A percentile compares a stretch with the other conserved stretches of the same genome.
Evolutionary conservation across 1,140 invertebrate species (phyloP).

Genomic region (Leptinotarsa texana): DNA sequence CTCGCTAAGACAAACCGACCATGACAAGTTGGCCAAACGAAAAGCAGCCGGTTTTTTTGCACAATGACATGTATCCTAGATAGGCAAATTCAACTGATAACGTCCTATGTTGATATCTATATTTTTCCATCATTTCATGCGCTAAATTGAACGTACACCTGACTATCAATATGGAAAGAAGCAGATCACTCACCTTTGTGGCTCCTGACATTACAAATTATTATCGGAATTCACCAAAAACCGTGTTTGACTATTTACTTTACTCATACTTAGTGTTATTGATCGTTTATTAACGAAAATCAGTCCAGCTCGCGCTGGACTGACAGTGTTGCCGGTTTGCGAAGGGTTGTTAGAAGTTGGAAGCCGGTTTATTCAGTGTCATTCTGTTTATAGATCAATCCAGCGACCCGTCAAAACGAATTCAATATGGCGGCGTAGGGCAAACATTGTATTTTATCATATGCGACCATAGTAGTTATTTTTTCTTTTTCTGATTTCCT

Average conservation of each 20-base stretch:
- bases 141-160: not conserved
- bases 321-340: constrained; percentile 13
- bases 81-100: not conserved
- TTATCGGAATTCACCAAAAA: constrained; percentile 10
- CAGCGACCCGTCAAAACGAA: too few species aligned
- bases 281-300: constrained; percentile 25
- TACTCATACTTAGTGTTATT: constrained; percentile 18
- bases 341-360: not conserved
- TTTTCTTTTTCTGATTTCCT: too few species aligned
- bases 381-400: too few species aligned
- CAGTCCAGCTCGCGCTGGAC: constrained; percentile 10
- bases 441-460: too few species aligned
- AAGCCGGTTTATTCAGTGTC: too few species aligned
- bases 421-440: too few species aligned
- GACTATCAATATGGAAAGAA: not conserved
- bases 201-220: constrained; percentile 11
- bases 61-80: not conserved
- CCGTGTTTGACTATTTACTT: not conserved
- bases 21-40: not conserved
- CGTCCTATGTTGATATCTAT: not conserved
- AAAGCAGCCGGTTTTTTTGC: not conserved
- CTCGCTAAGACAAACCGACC: not conserved
- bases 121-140: not conserved
- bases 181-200: constrained; percentile 15
- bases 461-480: too few species aligned